A percentile compares a stretch with the other conserved stretches of the same genome.
These are phyloP conservation scores for Drosophila mimetica DNA, from an alignment of 2,888 invertebrate genomes.

Conservation along the genomic window DNA sequence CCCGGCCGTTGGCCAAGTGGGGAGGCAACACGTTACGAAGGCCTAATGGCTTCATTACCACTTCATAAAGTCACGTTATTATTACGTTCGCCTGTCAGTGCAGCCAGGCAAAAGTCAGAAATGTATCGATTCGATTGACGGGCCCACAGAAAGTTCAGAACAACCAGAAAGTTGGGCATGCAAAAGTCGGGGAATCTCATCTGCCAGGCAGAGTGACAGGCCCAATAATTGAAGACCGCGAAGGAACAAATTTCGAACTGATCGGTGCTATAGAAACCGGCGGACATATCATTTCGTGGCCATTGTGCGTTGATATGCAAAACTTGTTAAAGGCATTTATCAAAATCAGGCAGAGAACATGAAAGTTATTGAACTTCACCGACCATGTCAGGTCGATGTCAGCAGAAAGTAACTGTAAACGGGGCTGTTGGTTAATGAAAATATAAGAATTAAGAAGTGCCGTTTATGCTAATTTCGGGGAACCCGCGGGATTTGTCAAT, in stretches of 20 bases:
- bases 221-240: constrained; percentile 60
- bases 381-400: constrained; percentile 59
- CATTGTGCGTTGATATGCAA: constrained; percentile 71
- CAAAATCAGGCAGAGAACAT: constrained; percentile 55
- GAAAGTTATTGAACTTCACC: constrained; percentile 75
- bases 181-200: constrained; percentile 49
- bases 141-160: constrained; percentile 8
- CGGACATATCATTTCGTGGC: constrained; percentile 55
- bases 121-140: constrained; percentile 12
- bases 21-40: constrained; percentile 40
- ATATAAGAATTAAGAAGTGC: constrained; percentile 53
- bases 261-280: constrained; percentile 37
- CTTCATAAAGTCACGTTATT: constrained; percentile 83
- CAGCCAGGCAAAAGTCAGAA: constrained; percentile 25
- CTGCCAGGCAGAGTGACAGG: constrained; percentile 64
- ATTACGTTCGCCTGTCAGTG: constrained; percentile 66
- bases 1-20: constrained; percentile 42
- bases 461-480: constrained; percentile 65
- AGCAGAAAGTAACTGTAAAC: constrained; percentile 48
- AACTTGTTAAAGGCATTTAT: constrained; percentile 79
- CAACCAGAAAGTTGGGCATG: constrained; percentile 22
- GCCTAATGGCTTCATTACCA: constrained; percentile 82
- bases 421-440: constrained; percentile 65
- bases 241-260: constrained; percentile 44
- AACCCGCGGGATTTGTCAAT: constrained; percentile 53